These are phyloP conservation scores for Trichogramma evanescens DNA, from an alignment of 2,888 invertebrate species.

Conservation along the genomic window DNA sequence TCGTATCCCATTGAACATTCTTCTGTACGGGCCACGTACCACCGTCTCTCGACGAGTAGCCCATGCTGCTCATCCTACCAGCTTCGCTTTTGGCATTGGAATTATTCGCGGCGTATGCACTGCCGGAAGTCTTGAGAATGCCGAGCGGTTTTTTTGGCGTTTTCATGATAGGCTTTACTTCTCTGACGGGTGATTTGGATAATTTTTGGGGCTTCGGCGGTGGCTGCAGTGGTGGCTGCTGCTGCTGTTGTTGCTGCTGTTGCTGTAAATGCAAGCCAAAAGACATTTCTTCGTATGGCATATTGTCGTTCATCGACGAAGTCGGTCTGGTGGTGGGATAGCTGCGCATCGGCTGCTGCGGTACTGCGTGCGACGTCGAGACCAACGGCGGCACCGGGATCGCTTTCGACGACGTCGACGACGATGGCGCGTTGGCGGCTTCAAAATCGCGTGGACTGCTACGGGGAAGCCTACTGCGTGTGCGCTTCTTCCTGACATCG, in stretches of 20 bases:
- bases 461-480: conserved; percentile 41
- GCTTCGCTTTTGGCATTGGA: conserved; percentile 25
- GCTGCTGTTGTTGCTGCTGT: no score
- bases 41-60: conserved; percentile 22
- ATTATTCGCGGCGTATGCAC: conserved; percentile 26
- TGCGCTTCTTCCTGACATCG: conserved; percentile 44
- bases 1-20: conserved; percentile 37
- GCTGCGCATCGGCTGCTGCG: not conserved
- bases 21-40: conserved; percentile 35
- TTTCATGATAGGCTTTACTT: not conserved
- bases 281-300: conserved; percentile 18
- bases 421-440: conserved; percentile 19
- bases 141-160: conserved; percentile 33
- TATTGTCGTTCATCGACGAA: conserved; percentile 13
- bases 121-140: conserved; percentile 35
- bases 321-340: conserved; percentile 7
- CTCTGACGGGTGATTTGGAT: not conserved
- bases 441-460: conserved; percentile 38
- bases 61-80: conserved; percentile 25
- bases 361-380: not conserved
- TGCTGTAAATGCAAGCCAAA: no score
- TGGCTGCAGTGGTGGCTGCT: not conserved
- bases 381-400: not conserved
- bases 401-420: conserved; percentile 6
- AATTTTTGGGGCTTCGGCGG: not conserved